Conservation (phyloP, 2,113 vertebrate genomes). For the Saiga tatarica region DNA sequence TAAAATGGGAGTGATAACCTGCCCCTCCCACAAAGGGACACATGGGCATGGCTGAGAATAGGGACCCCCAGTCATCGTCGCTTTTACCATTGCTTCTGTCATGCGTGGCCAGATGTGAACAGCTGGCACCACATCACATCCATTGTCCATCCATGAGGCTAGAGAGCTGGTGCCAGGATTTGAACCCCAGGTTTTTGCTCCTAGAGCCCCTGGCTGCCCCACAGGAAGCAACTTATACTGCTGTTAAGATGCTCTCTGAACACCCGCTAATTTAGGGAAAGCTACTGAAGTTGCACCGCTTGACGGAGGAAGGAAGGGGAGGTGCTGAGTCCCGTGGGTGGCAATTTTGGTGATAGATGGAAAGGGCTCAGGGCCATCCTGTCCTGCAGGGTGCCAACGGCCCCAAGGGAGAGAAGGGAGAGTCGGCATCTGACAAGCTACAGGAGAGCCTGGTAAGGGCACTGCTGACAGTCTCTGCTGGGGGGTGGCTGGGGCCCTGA, state of each 20-base stretch:
- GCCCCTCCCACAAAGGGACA: fast-evolving
- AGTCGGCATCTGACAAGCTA: slow-evolving; percentile 82
- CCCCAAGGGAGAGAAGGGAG: slow-evolving; percentile 92
- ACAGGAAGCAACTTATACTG: fast-evolving
- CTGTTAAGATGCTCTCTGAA: not conserved
- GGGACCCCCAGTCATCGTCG: fast-evolving
- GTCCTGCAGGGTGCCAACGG: slow-evolving; percentile 88
- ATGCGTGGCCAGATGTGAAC: fast-evolving
- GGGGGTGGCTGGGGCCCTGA: not conserved
- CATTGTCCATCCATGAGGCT: not conserved
- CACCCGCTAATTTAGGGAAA: not conserved
- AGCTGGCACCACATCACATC: not conserved
- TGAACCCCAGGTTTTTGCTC: not conserved
- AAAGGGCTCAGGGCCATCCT: slow-evolving; percentile 4
- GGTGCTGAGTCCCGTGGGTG: fast-evolving
- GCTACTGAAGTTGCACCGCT: not conserved
- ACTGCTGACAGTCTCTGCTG: not conserved
- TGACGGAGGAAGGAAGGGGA: not conserved
- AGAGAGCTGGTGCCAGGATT: not conserved
- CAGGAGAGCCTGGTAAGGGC: slow-evolving; percentile 91
- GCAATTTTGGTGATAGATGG: not conserved
- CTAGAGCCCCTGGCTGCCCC: not conserved
- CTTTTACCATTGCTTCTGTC: not conserved
- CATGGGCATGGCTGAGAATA: not conserved
- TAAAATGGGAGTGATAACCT: not conserved